A percentile compares a stretch with the other conserved stretches of the same genome.
These are phyloP conservation scores for Morbakka virulenta DNA, from an alignment of 30 jellyfish, hydroid and myxozoan species.

Conservation along the genomic window DNA sequence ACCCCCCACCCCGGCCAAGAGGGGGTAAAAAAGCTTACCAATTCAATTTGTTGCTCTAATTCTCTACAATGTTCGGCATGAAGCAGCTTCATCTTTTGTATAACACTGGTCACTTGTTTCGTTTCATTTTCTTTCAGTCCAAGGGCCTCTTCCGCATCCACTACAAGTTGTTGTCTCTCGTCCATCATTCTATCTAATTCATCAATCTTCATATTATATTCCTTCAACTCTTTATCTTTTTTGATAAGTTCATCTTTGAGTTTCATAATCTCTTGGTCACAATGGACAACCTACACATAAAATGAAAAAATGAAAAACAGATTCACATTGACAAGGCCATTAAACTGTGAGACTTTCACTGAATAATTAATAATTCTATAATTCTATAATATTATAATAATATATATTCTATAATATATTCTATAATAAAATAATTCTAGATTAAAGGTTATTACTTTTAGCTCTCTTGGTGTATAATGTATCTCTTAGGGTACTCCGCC, in stretches of 20 bases:
- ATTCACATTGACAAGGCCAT: too few species aligned
- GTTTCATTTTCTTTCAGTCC: conserved; percentile 58
- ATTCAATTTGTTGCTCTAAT: conserved; percentile 64
- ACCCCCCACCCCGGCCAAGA: too few species aligned
- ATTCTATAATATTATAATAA: too few species aligned
- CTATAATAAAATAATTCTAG: too few species aligned
- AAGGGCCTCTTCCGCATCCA: conserved; percentile 34
- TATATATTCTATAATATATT: too few species aligned
- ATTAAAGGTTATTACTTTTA: too few species aligned
- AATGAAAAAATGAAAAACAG: too few species aligned
- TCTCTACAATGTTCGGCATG: conserved; percentile 82
- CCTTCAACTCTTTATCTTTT: not conserved
- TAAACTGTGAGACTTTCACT: too few species aligned
- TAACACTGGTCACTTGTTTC: conserved; percentile 27
- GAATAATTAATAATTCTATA: too few species aligned
- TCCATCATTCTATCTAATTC: conserved; percentile 34
- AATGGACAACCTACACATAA: conserved; percentile 8
- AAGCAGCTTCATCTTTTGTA: conserved; percentile 56
- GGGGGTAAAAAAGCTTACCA: conserved; percentile 45
- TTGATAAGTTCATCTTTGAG: conserved; percentile 31
- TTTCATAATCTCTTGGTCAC: not conserved
- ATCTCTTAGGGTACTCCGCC: too few species aligned
- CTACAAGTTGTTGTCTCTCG: conserved; percentile 16
- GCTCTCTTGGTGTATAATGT: too few species aligned
- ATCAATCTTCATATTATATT: conserved; percentile 18